A percentile compares a stretch with the other conserved stretches of the same genome.
These are phyloP conservation scores for Phrynocephalus guinanensis DNA, from an alignment of 2,797 vertebrate genomes.

Conservation along the genomic window DNA sequence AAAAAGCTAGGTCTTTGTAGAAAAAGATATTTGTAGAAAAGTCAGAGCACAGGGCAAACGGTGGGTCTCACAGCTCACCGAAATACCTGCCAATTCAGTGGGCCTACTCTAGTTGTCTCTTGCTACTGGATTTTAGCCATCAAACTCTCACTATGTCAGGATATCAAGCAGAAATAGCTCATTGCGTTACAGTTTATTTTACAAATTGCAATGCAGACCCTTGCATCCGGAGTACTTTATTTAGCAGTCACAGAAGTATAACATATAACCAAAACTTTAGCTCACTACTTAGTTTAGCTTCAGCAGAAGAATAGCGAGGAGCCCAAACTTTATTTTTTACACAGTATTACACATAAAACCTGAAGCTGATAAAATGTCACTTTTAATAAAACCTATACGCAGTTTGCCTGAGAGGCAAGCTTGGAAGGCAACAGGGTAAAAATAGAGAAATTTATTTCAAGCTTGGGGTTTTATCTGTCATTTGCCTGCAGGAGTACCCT, in stretches of 20 bases:
- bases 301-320: not conserved
- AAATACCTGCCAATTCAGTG: not conserved
- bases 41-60: too few relatives aligned
- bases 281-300: not conserved
- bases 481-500: slow-evolving; percentile 22
- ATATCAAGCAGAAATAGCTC: not conserved
- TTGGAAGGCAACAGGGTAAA: slow-evolving; percentile 11
- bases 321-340: not conserved
- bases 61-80: too few relatives aligned
- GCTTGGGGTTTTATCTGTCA: not conserved
- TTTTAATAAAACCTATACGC: slow-evolving; percentile 30
- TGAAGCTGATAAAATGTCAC: not conserved
- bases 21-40: too few relatives aligned
- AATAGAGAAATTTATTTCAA: slow-evolving; percentile 12
- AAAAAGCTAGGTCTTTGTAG: too few relatives aligned
- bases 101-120: not conserved
- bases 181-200: not conserved
- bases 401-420: slow-evolving; percentile 2
- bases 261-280: not conserved
- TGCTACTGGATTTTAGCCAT: too few relatives aligned
- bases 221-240: not conserved
- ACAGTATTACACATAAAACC: not conserved
- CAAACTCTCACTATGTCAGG: not conserved
- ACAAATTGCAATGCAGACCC: not conserved
- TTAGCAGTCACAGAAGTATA: not conserved